phyloP scores from a whole-genome alignment of 2,888 invertebrate genomes.

The Chironomus riparius region DNA sequence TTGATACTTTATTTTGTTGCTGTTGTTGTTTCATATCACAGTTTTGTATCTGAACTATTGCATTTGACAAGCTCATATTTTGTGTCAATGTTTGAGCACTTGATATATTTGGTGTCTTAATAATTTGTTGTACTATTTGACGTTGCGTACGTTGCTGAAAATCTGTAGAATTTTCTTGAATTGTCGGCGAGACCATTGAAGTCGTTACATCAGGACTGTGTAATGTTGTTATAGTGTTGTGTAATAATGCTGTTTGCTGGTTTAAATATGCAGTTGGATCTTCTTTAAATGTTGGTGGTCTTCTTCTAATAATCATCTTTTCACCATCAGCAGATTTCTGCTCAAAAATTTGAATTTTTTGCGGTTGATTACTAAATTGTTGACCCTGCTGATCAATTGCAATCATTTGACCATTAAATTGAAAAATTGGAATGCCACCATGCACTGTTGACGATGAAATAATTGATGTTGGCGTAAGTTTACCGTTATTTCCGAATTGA shows the following conservation, averaged over 20 bases:
- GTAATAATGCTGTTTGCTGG: conserved; percentile 78
- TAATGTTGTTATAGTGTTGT: conserved; percentile 59
- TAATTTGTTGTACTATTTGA: conserved; percentile 9
- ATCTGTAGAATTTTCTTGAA: neutral
- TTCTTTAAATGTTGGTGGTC: conserved; percentile 75
- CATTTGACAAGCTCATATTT: conserved; percentile 31
- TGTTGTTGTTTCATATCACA: conserved; percentile 30
- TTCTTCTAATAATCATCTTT: conserved; percentile 29
- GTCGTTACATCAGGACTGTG: conserved; percentile 37
- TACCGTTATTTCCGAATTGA: neutral
- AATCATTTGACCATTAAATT: conserved; percentile 21
- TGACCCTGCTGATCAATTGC: conserved; percentile 17
- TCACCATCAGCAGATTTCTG: conserved; percentile 4
- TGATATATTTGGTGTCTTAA: neutral
- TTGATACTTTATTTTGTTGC: conserved; percentile 11
- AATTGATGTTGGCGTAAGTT: neutral
- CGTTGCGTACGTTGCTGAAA: neutral
- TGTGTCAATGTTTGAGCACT: conserved; percentile 34
- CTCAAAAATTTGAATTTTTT: conserved; percentile 21
- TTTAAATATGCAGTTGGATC: conserved; percentile 86
- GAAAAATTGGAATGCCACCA: conserved; percentile 20
- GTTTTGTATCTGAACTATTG: conserved; percentile 34
- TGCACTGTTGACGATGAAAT: neutral
- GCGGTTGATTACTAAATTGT: neutral
- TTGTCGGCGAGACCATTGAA: conserved; percentile 24